Percentiles rank a stretch among this genome's conserved stretches.
Evolutionary conservation across 1,140 invertebrate genomes (phyloP).

Genomic region (Lutraria rhynchaena): DNA sequence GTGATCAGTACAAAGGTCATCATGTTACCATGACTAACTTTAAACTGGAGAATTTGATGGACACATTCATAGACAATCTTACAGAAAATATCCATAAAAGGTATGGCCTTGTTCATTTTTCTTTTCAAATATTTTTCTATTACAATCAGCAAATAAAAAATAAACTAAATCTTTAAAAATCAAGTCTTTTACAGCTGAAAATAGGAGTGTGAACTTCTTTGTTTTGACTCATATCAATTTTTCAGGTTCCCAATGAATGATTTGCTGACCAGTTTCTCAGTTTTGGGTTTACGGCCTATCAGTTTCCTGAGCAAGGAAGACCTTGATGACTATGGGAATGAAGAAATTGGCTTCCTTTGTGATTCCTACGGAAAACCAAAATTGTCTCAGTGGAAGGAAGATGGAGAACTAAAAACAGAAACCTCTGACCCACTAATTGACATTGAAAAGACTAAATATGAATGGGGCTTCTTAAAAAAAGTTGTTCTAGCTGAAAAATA

Average conservation of each 20-base stretch:
- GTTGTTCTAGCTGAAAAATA: conserved; percentile 17
- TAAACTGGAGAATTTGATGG: conserved; percentile 11
- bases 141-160: not conserved
- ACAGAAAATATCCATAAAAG: not conserved
- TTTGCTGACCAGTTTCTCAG: not conserved
- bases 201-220: not conserved
- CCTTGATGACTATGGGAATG: not conserved
- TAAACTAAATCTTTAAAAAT: not conserved
- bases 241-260: not conserved
- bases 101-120: not conserved
- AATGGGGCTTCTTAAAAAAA: conserved; percentile 45
- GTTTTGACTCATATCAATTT: not conserved
- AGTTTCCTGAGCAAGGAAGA: not conserved
- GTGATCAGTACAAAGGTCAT: not conserved
- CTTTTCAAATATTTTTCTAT: not conserved
- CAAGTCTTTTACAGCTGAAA: not conserved
- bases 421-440: conserved; percentile 6
- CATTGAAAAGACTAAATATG: not conserved
- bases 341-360: not conserved
- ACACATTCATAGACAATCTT: not conserved
- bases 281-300: not conserved
- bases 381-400: not conserved
- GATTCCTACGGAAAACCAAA: conserved; percentile 4
- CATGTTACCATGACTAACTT: not conserved
- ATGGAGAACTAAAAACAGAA: not conserved